Conservation (phyloP, 2,888 invertebrate genomes). For the Bursaphelenchus okinawaensis region DNA sequence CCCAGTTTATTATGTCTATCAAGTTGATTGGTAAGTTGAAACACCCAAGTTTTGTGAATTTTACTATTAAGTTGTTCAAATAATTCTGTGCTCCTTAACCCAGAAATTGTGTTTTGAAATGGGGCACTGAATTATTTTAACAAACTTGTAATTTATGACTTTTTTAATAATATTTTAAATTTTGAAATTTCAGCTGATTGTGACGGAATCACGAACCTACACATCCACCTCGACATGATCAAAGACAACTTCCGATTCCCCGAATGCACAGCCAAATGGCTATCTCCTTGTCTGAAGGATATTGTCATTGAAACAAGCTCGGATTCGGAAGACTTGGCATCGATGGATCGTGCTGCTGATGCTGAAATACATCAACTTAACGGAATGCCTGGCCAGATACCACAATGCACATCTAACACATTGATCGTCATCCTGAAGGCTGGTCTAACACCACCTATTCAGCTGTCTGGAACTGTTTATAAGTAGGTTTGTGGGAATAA, state of each 20-base stretch:
- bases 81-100: too few relatives aligned
- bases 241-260: neutral
- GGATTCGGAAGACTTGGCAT: neutral
- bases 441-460: neutral
- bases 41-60: too few relatives aligned
- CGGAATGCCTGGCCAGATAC: neutral
- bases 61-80: too few relatives aligned
- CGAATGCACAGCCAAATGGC: neutral
- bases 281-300: neutral
- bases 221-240: neutral
- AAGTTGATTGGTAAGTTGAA: conserved; percentile 36
- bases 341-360: neutral
- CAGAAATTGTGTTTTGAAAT: too few relatives aligned
- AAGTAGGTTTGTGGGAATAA: too few relatives aligned
- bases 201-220: neutral
- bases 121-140: too few relatives aligned
- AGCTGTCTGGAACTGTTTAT: neutral
- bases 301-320: neutral
- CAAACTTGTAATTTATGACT: neutral
- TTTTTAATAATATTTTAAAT: neutral
- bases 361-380: neutral
- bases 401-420: neutral
- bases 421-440: neutral
- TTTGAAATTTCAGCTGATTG: conserved; percentile 12
- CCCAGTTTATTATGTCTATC: conserved; percentile 28